A percentile compares a stretch with the other conserved stretches of the same genome.
phyloP scores from a whole-genome alignment of 2,113 vertebrate species.

The Pelobates fuscus region DNA sequence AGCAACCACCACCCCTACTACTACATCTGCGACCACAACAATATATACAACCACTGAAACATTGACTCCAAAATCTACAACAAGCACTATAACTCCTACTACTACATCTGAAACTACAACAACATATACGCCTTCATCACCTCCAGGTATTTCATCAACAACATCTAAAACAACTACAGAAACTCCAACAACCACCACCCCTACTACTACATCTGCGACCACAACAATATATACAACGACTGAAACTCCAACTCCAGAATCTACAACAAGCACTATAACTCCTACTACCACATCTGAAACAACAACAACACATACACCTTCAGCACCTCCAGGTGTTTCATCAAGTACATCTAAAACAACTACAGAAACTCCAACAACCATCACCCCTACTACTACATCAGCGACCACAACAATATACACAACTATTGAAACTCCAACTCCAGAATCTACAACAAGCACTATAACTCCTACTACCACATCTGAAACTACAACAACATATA shows the following conservation, averaged over 20 bases:
- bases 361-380: background rate
- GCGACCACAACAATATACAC: background rate
- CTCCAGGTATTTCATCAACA: too few relatives aligned
- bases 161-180: background rate
- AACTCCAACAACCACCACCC: background rate
- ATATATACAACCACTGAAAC: background rate
- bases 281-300: background rate
- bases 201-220: background rate
- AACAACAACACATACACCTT: background rate
- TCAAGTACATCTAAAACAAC: background rate
- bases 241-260: background rate
- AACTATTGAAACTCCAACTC: too few relatives aligned
- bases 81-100: too few relatives aligned
- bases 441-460: background rate
- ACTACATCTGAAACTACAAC: slow-evolving; percentile 28
- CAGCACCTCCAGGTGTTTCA: too few relatives aligned
- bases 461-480: background rate
- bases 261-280: background rate
- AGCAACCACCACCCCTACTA: background rate
- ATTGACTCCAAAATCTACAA: background rate
- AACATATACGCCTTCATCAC: background rate
- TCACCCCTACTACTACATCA: background rate
- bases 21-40: slow-evolving; percentile 41
- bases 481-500: background rate
- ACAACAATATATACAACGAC: background rate